These are phyloP conservation scores for Hozukius guyotensis DNA, from an alignment of 2,797 vertebrate species.

Conservation along the genomic window DNA sequence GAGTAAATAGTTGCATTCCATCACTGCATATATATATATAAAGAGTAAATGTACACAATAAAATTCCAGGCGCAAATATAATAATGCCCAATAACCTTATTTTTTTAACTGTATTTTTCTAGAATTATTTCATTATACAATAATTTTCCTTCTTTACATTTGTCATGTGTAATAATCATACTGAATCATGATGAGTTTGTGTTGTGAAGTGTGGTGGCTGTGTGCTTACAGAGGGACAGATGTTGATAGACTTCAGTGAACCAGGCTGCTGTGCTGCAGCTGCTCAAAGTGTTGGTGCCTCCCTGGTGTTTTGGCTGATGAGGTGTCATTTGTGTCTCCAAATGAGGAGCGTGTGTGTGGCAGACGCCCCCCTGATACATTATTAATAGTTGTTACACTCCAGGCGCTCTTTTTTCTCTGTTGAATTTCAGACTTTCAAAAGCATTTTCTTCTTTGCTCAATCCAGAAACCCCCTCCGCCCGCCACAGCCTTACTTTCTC, in stretches of 20 bases:
- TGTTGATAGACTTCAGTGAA: constrained; percentile 10
- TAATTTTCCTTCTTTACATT: not conserved
- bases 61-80: not conserved
- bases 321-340: constrained; percentile 55
- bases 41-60: not conserved
- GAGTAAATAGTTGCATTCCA: not conserved
- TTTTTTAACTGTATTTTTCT: not conserved
- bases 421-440: constrained; percentile 34
- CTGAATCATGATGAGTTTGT: not conserved
- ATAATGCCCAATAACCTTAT: not conserved
- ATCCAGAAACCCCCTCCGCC: not conserved
- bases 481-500: not conserved
- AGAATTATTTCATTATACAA: not conserved
- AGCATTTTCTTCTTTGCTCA: not conserved
- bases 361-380: constrained; percentile 67
- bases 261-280: constrained; percentile 45
- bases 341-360: constrained; percentile 47
- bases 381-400: constrained; percentile 75
- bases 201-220: not conserved
- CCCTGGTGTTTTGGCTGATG: constrained; percentile 62
- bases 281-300: constrained; percentile 44
- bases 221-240: constrained; percentile 20
- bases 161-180: not conserved
- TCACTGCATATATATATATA: not conserved
- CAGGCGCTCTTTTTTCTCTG: constrained; percentile 31